Conservation (phyloP, 1,140 invertebrate species). For the Brachionus sp. region DNA sequence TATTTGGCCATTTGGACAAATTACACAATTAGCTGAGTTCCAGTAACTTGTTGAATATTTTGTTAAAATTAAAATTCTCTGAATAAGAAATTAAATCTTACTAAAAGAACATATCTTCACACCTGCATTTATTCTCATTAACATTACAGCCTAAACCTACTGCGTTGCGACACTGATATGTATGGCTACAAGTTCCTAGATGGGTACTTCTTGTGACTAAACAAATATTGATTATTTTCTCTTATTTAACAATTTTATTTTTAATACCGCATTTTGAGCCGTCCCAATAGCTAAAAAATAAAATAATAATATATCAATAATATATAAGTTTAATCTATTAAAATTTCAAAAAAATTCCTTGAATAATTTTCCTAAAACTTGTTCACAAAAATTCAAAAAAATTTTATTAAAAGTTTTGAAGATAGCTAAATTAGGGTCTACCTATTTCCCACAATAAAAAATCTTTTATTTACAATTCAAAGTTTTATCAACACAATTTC, state of each 20-base stretch:
- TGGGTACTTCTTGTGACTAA: neutral
- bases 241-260: neutral
- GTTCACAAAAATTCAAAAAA: neutral
- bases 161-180: neutral
- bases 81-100: neutral
- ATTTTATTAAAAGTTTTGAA: too few relatives aligned
- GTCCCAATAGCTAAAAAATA: neutral
- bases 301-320: neutral
- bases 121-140: neutral
- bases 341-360: too few relatives aligned
- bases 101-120: neutral
- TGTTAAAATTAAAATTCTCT: neutral
- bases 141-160: neutral
- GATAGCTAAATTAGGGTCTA: too few relatives aligned
- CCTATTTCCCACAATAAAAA: too few relatives aligned
- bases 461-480: too few relatives aligned
- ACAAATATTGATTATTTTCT: neutral
- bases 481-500: too few relatives aligned
- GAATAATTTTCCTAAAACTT: too few relatives aligned
- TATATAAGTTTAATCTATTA: too few relatives aligned
- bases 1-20: neutral
- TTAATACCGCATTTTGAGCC: neutral
- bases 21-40: neutral
- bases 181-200: neutral
- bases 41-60: neutral